Evolutionary conservation across 1,140 invertebrate genomes (phyloP), one percentile per base, ranked within the genome.

Genomic region (Euglossa dilemma): DNA sequence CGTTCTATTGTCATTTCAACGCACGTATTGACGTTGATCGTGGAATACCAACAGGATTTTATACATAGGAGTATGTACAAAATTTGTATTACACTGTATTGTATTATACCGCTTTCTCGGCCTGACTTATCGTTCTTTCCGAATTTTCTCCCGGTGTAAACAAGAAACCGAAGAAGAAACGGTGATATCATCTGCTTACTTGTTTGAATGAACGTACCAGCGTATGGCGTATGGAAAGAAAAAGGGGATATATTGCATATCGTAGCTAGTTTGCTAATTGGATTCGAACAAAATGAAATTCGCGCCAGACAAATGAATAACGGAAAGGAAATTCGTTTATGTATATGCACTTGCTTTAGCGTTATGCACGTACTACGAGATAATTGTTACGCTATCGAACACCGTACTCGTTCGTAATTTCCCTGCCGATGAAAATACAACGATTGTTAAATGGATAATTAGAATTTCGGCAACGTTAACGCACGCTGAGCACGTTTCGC

Each of bases 11-110:
- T 36, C 45, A 83, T 83, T 83, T 63, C 74, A 20, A 54, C 50
- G 64, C 81, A 70, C 81, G 81, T n/a, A 43, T 78, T 56, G n/a
- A 47, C 66, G 47, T 63, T n/a, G 54, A 76, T 76, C 52, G 14
- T 57, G 7, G 80, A 82, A 82, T 82, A 45, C 28, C 80, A 45
- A 18, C 16, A 43, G 7, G 2, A 56, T 43, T 25, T 20, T 23
- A n/a, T 25, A 20, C 23, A 47, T 45, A 52, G 14, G 18, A 18
- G 28, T 64, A 36, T 43, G 6, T 11, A 20, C 16, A 28, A 14
- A 73, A 64, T 63, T 64, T 54, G 28, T 64, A 80, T 45, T 54
- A 23, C 23, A 16, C 18, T n/a, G n/a, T n/a, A n/a, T n/a, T n/a
- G n/a, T n/a, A 47, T 45, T 52, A 25, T 12, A 43, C 20, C 12